Conservation (phyloP, 1,140 invertebrate genomes). For the Liolophura sinensis region DNA sequence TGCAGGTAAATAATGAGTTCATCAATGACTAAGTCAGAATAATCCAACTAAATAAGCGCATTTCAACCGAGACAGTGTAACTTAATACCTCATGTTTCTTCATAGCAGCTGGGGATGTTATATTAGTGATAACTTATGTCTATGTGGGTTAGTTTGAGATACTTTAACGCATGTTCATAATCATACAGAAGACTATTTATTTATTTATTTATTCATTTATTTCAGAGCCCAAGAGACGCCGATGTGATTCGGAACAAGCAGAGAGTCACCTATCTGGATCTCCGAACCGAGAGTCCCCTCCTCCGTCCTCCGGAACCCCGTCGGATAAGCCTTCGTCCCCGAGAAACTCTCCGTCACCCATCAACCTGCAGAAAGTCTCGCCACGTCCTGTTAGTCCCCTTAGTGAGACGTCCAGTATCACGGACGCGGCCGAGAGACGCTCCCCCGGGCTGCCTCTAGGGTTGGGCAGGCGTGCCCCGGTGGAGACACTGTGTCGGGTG, state of each 20-base stretch:
- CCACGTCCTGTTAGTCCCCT: background rate
- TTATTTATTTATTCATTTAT: slow-evolving; percentile 1
- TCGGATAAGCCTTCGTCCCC: slow-evolving; percentile 10
- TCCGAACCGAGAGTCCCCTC: slow-evolving; percentile 7
- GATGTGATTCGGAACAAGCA: slow-evolving; percentile 12
- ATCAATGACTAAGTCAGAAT: no score
- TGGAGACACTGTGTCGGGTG: slow-evolving; percentile 77
- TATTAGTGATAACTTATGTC: no score
- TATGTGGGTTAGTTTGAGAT: no score
- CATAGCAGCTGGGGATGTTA: no score
- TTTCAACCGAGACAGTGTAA: no score
- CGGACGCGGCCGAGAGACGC: background rate
- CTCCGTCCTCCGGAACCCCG: slow-evolving; percentile 6
- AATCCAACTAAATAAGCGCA: no score
- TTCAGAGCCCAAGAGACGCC: slow-evolving; percentile 20
- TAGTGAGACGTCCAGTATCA: slow-evolving; percentile 5
- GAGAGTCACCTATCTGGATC: slow-evolving; percentile 5
- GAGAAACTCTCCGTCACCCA: slow-evolving; percentile 3
- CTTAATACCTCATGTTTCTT: no score
- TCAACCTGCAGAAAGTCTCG: slow-evolving; percentile 3
- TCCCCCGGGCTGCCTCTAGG: slow-evolving; percentile 12
- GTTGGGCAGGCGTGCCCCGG: slow-evolving; percentile 58
- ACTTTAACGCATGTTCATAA: no score
- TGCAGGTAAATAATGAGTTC: no score
- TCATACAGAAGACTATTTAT: no score